A percentile compares a stretch with the other conserved stretches of the same genome.
Conservation (phyloP, 2,113 vertebrate species). For the Ceyx margarethae region DNA sequence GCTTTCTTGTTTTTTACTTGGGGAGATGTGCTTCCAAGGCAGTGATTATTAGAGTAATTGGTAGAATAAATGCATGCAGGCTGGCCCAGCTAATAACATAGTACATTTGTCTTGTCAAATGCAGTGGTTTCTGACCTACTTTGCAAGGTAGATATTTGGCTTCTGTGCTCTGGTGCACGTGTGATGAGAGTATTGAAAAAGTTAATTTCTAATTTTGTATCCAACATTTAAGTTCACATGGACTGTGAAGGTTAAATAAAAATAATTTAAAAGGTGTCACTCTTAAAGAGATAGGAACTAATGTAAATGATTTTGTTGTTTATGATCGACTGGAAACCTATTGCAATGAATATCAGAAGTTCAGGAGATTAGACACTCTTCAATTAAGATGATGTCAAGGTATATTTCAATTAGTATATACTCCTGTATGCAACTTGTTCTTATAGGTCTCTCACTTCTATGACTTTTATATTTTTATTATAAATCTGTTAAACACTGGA, state of each 20-base stretch:
- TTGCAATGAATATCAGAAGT: background rate
- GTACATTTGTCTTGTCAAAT: background rate
- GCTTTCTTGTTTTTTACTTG: background rate
- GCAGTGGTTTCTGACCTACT: background rate
- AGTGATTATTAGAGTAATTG: background rate
- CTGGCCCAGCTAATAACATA: background rate
- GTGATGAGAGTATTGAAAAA: background rate
- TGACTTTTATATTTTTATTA: background rate
- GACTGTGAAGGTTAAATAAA: background rate
- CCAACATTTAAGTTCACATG: background rate
- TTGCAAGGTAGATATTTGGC: background rate
- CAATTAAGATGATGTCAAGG: background rate
- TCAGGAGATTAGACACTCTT: background rate
- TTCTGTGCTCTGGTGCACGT: background rate
- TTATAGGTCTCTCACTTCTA: background rate
- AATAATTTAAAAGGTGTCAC: background rate
- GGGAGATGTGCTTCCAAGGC: background rate
- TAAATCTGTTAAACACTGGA: background rate
- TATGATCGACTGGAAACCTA: background rate
- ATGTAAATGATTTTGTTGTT: background rate
- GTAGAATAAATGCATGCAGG: background rate
- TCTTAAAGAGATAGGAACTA: background rate
- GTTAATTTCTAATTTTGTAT: background rate
- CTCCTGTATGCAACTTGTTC: rapidly evolving
- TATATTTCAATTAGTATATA: background rate